Percentiles rank a stretch among this genome's conserved stretches.
Evolutionary conservation across 2,888 invertebrate genomes (phyloP).

Genomic region (Clunio marinus): DNA sequence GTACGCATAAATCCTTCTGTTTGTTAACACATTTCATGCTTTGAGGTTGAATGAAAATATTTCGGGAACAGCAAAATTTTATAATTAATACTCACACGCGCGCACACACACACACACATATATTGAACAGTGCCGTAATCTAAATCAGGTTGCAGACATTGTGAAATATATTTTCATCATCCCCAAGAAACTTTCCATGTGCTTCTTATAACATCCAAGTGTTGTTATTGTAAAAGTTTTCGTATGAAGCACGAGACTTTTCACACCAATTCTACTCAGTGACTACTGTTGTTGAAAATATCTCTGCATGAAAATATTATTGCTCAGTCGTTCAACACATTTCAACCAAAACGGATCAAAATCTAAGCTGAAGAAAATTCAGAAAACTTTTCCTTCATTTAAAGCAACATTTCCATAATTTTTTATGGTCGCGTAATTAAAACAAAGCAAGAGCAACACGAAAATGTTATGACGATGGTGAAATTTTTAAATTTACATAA

Average conservation of each 20-base stretch:
- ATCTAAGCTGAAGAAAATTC: not conserved
- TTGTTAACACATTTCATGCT: not conserved
- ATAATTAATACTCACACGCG: no score
- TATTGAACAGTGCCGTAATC: no score
- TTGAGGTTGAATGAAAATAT: not conserved
- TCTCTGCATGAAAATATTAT: not conserved
- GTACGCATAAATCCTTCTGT: not conserved
- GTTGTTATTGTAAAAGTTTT: no score
- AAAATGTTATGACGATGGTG: no score
- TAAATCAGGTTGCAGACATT: no score
- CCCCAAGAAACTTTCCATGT: no score
- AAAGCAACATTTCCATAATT: not conserved
- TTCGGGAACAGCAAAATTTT: no score
- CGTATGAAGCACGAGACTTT: not conserved
- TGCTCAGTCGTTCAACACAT: constrained; percentile 15
- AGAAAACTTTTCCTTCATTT: not conserved
- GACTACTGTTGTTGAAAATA: no score
- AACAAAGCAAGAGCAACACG: not conserved
- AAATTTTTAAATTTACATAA: constrained; percentile 1
- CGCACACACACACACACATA: no score
- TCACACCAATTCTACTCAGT: not conserved
- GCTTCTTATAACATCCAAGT: no score
- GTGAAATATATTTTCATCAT: no score
- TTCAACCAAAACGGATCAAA: not conserved
- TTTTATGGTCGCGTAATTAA: constrained; percentile 8